A percentile compares a stretch with the other conserved stretches of the same genome.
Conservation (phyloP, 2,113 vertebrate species). For the Sus scrofa region T2T-Sscrofa CM000819.6:16026501-16027000, state of each 20-base stretch:
- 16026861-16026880: neutral
- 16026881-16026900: neutral
- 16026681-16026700: neutral
- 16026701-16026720: neutral
- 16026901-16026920: neutral
- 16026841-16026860: neutral
- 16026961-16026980: neutral
- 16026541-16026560: neutral
- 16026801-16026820: neutral
- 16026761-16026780: neutral
- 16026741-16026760: neutral
- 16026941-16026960: conserved; percentile 9
- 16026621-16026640: neutral
- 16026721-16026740: neutral
- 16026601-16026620: neutral
- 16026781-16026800: neutral
- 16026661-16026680: neutral
- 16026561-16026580: neutral
- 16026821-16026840: neutral
- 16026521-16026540: neutral
- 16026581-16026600: neutral
- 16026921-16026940: neutral
- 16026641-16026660: neutral
- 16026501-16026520: neutral
- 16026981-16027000: neutral